Percentiles rank a stretch among this genome's conserved stretches.
These are phyloP conservation scores for Pleuronectes platessa DNA, from an alignment of 2,113 vertebrate species.

Conservation along the genomic window DNA sequence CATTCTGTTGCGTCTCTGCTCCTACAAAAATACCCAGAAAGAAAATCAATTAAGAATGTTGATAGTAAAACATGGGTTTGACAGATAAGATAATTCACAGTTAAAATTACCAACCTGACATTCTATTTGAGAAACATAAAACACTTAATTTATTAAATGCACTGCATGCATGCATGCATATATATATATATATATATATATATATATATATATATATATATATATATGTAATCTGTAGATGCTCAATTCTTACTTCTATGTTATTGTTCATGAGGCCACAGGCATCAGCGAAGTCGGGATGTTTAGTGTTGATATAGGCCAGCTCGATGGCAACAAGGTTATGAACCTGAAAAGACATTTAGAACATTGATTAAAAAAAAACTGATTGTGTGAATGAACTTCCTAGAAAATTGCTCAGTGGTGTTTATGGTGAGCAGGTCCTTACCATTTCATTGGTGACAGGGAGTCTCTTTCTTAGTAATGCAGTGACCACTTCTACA, in stretches of 20 bases:
- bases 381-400: neutral
- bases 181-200: too few species aligned
- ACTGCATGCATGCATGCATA: too few species aligned
- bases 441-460: slow-evolving; percentile 98
- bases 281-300: slow-evolving; percentile 98
- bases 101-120: neutral
- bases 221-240: neutral
- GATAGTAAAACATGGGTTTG: too few species aligned
- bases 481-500: slow-evolving; percentile 98
- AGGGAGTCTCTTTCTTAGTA: slow-evolving; percentile 92
- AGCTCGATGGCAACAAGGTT: slow-evolving; percentile 98
- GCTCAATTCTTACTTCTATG: slow-evolving; percentile 87
- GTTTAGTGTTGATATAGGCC: slow-evolving; percentile 99
- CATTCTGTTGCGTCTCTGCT: slow-evolving; percentile 94
- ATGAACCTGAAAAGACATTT: slow-evolving; percentile 87
- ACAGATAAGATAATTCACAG: neutral
- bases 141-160: too few species aligned
- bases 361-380: neutral
- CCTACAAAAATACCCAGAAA: slow-evolving; percentile 75
- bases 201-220: too few species aligned
- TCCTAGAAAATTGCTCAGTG: neutral
- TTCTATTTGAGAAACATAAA: neutral
- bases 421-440: neutral
- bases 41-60: neutral
- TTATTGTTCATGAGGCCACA: slow-evolving; percentile 98